These are phyloP conservation scores for Falco naumanni DNA, from an alignment of 2,797 vertebrate genomes.

Conservation along the genomic window DNA sequence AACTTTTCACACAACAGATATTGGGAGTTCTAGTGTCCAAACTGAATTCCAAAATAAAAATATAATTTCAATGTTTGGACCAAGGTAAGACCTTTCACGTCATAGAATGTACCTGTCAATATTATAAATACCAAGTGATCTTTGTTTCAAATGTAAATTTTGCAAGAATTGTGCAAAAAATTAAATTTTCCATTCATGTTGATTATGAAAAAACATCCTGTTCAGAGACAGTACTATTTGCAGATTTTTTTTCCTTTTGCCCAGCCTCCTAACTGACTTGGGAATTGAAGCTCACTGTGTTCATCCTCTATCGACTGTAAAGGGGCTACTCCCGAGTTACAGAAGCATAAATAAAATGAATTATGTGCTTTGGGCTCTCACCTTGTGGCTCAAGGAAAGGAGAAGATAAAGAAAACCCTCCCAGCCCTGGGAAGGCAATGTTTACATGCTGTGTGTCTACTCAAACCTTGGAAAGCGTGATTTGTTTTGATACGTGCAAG, in stretches of 20 bases:
- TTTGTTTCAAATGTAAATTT: not conserved
- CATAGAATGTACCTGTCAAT: not conserved
- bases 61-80: not conserved
- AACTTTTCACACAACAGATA: not conserved
- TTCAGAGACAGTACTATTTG: not conserved
- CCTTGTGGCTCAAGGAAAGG: not conserved
- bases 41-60: not conserved
- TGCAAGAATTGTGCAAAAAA: not conserved
- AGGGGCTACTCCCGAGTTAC: not conserved
- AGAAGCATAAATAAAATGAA: not conserved
- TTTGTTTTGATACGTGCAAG: not conserved
- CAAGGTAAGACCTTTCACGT: not conserved
- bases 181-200: not conserved
- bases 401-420: not conserved
- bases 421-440: not conserved
- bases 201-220: not conserved
- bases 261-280: not conserved
- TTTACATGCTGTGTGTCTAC: not conserved
- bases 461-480: not conserved
- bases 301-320: not conserved
- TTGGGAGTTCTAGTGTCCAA: not conserved
- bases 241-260: not conserved
- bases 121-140: not conserved
- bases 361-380: not conserved
- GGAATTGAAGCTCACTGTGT: not conserved